Base-by-base conservation (phyloP, 2,113 vertebrate genomes). In the Pygoscelis adeliae region DNA sequence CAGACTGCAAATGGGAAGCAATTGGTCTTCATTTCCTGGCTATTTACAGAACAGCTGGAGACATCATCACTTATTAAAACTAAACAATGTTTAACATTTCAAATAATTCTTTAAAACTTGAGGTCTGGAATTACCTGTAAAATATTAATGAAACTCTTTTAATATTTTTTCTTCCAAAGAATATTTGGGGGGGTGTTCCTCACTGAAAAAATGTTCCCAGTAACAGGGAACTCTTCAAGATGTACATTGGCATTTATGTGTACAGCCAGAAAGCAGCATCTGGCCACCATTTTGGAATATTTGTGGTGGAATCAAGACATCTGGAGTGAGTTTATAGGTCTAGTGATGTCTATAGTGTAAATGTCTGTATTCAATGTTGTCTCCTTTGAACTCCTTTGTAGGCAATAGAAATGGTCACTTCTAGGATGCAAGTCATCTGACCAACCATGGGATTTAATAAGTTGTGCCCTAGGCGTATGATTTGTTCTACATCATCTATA, bases 1-100 rank as follows among this genome's bases (percentile, higher is more conserved):
- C 72, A 87, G 30, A 81, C 4, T 50, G 34, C 21, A 78, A 82
- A 67, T n/a, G 25, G 12, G 27, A 96, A 61, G 32, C 15, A 63
- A 61, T 7, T 59, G 47, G 6, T 86, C 46, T 84, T 78, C 22
- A 50, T 91, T 94, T 89, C 50, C 78, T 82, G 42, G 19, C 20
- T 78, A 62, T 87, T 91, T 91, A 81, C 69, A 62, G 27, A 95
- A 66, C 84, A 93, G 42, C 47, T 87, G 67, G 77, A 73, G 34
- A 49, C 16, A 74, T 44, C 19, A 30, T 70, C 58, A 40, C 49
- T 83, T 81, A 72, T n/a, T 89, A 77, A 89, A 73, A 78, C 36
- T 34, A 44, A 72, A 69, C 9, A 49, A 18, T 66, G 20, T 26
- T 83, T 65, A 81, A n/a, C 32, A 46, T 65, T 91, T 87, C 34